These are phyloP conservation scores for Seriola aureovittata DNA, from an alignment of 2,113 vertebrate genomes.

Conservation along the genomic window DNA sequence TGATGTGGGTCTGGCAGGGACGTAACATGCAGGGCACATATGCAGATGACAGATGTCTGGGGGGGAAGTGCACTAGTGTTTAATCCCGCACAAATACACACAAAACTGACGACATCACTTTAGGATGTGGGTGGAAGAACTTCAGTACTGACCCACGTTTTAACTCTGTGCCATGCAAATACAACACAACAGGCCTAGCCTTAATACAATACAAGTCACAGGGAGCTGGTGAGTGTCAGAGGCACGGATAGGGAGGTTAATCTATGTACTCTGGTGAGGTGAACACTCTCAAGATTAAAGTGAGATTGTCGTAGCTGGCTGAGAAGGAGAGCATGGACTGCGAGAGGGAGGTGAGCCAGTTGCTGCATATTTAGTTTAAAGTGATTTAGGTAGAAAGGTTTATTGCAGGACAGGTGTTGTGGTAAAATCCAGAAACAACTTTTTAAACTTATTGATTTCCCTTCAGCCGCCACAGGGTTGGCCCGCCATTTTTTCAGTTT, in stretches of 20 bases:
- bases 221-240: conserved; percentile 59
- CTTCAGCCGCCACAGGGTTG: background rate
- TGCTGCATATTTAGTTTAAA: conserved; percentile 38
- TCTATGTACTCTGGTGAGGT: conserved; percentile 40
- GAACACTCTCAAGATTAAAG: conserved; percentile 18
- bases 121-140: conserved; percentile 15
- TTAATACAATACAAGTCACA: conserved; percentile 33
- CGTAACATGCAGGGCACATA: conserved; percentile 41
- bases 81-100: conserved; percentile 16
- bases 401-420: conserved; percentile 35
- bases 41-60: background rate
- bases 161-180: conserved; percentile 56
- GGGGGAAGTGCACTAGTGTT: background rate
- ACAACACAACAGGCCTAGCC: conserved; percentile 26
- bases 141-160: conserved; percentile 35
- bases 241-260: conserved; percentile 21
- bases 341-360: background rate
- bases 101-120: background rate
- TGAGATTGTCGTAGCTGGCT: background rate
- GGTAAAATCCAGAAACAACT: conserved; percentile 23
- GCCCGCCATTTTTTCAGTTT: background rate
- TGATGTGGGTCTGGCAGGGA: conserved; percentile 15
- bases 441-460: background rate
- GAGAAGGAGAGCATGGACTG: background rate
- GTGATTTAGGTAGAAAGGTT: conserved; percentile 16